These are phyloP conservation scores for Capreolus pygargus DNA, from an alignment of 2,113 vertebrate genomes.

Conservation along the genomic window DNA sequence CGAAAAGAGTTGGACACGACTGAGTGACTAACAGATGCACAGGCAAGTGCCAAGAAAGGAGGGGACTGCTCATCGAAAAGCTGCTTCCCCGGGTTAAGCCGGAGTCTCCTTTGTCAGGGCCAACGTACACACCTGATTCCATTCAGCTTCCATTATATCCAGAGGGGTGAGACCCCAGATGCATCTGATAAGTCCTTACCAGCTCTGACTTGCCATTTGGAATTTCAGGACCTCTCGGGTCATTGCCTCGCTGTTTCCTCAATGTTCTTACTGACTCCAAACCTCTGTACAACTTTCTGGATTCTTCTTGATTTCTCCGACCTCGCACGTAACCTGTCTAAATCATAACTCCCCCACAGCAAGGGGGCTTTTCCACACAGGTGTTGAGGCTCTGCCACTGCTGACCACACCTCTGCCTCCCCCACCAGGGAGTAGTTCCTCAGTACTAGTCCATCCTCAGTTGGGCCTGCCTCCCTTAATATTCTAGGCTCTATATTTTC, in stretches of 20 bases:
- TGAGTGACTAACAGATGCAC: background rate
- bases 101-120: background rate
- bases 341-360: background rate
- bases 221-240: background rate
- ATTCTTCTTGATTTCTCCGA: background rate
- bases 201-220: background rate
- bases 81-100: background rate
- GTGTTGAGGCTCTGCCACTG: background rate
- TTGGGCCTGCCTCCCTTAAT: background rate
- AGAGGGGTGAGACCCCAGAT: background rate
- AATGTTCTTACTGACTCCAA: background rate
- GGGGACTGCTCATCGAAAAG: background rate
- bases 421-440: background rate
- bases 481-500: background rate
- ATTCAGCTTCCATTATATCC: background rate
- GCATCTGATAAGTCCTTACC: background rate
- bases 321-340: background rate
- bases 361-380: background rate
- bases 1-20: background rate
- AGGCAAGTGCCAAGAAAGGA: background rate
- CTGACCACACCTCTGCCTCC: background rate
- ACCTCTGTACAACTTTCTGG: background rate
- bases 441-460: background rate
- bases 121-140: fast-evolving
- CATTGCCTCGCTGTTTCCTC: background rate